Evolutionary conservation across 2,888 invertebrate genomes (phyloP).

Genomic region (Idaea dimidiata): DNA sequence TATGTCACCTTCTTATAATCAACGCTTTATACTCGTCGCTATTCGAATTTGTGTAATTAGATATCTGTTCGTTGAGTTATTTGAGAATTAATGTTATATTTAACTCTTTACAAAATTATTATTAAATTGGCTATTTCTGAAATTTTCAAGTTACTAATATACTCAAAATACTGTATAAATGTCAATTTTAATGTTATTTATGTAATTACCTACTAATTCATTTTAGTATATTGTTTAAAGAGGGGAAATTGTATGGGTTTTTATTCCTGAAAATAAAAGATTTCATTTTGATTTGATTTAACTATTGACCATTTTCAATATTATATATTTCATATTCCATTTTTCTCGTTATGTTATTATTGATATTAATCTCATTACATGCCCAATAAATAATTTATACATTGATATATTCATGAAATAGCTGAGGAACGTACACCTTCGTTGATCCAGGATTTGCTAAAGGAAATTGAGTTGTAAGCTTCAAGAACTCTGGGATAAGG

Average conservation of each 20-base stretch:
- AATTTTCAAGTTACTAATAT: no score
- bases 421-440: slow-evolving; percentile 51
- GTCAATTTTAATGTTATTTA: no score
- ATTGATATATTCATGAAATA: slow-evolving; percentile 56
- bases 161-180: no score
- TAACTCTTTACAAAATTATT: no score
- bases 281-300: neutral
- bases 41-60: neutral
- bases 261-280: no score
- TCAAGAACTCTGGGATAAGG: slow-evolving; percentile 50
- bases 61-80: neutral
- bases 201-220: no score
- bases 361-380: neutral
- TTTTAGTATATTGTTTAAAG: no score
- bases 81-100: no score
- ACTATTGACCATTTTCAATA: no score
- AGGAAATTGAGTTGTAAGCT: slow-evolving; percentile 69
- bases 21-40: slow-evolving; percentile 11
- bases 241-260: no score
- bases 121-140: no score
- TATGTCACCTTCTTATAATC: slow-evolving; percentile 15
- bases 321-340: no score
- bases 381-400: slow-evolving; percentile 26
- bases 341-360: neutral
- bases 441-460: slow-evolving; percentile 61